Evolutionary conservation across 2,113 vertebrate genomes (phyloP), one percentile per base, ranked within the genome.

Genomic region (Patagioenas fasciata): DNA sequence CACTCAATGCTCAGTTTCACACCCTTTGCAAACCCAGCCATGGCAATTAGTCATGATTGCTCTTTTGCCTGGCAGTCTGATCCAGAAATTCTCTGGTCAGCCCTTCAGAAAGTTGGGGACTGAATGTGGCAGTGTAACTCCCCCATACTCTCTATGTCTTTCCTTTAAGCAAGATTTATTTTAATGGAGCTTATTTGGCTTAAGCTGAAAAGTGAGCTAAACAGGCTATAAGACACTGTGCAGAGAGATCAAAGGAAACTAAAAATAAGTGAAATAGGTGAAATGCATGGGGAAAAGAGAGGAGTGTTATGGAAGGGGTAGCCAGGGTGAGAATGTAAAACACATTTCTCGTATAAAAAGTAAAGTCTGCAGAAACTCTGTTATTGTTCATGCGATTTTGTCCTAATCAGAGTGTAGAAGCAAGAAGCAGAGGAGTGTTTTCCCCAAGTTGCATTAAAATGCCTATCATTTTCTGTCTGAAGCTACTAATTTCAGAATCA

Each of bases 401-500:
- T 95, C 85, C 72, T 89, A 91, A 32, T 94, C 91, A 70, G 44
- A 82, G 79, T 1, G 0, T 3, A 93, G 82, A 89, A 91, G 24
- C 11, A 50, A 96, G 75, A 88, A 95, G 77, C 42, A 91, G 38
- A 84, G 48, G 80, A 93, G 60, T 77, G 57, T 94, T 86, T 87
- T 48, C 31, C 74, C 78, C 50, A 10, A 34, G 38, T 77, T 91
- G 60, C 91, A 94, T 95, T 88, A 73, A 96, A 97, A 96, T 67
- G 54, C 56, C 85, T 86, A 62, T 95, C 73, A 80, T 96, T 92
- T 97, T 94, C 96, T 96, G 48, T 77, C 80, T 21, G 57, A 72
- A 96, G 91, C 94, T 87, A 69, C 93, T 96, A 79, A 97, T 97
- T 97, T 95, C 92, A 90, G 93, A 93, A 89, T 84, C 80, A 93